A percentile compares a stretch with the other conserved stretches of the same genome.
These are phyloP conservation scores for Drosophila nasuta DNA, from an alignment of 1,140 invertebrate genomes.

Conservation along the genomic window DNA sequence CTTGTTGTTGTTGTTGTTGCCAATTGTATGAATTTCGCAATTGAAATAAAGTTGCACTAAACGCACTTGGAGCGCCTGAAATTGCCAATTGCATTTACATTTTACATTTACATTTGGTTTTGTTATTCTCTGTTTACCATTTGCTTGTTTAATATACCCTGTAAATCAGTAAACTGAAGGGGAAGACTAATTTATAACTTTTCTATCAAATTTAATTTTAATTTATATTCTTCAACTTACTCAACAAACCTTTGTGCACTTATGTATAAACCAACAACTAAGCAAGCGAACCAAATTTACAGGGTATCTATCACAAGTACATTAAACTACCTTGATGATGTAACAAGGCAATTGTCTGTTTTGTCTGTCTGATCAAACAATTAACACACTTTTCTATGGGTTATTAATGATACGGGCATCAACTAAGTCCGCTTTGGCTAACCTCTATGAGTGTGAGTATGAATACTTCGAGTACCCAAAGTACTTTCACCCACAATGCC, in stretches of 20 bases:
- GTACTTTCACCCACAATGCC: conserved; percentile 71
- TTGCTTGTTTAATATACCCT: background rate
- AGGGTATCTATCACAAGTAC: background rate
- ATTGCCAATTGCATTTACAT: conserved; percentile 55
- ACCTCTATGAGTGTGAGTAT: background rate
- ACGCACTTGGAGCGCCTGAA: conserved; percentile 60
- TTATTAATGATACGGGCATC: conserved; percentile 64
- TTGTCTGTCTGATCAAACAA: conserved; percentile 31
- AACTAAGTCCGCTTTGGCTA: conserved; percentile 43
- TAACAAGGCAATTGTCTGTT: conserved; percentile 65
- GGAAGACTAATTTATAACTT: background rate
- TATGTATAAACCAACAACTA: too few species aligned
- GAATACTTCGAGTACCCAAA: background rate
- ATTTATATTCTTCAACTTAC: too few species aligned
- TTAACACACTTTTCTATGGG: conserved; percentile 71
- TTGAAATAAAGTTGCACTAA: conserved; percentile 78
- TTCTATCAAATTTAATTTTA: too few species aligned
- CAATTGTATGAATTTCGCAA: conserved; percentile 74
- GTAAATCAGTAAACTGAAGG: background rate
- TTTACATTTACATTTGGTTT: conserved; percentile 44
- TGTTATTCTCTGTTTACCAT: conserved; percentile 9
- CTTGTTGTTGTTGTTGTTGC: conserved; percentile 24
- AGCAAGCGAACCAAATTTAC: background rate
- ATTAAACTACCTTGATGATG: conserved; percentile 33
- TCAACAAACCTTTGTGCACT: background rate